Evolutionary conservation across 2,888 invertebrate species (phyloP), one percentile per base, ranked within the genome.

Genomic region (Chrysomela aeneicollis): DNA sequence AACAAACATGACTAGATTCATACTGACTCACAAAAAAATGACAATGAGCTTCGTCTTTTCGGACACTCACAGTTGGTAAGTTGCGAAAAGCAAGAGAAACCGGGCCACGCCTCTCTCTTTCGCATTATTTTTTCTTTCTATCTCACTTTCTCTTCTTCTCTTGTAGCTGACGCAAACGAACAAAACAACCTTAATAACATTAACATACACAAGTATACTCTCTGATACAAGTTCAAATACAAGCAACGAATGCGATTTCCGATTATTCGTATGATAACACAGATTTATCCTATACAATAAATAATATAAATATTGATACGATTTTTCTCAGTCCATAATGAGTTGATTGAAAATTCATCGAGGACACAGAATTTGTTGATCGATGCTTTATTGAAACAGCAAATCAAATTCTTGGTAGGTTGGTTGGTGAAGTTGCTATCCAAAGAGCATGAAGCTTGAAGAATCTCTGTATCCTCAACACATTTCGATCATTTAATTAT

Each of bases 1-100:
- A 84, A 84, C 84, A 84, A 84, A 83, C 83, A 84, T 84, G 84
- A 84, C 84, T 84, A 84, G 84, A 84, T 84, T 83, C 84, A 84
- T 84, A 84, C 82, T 83, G 82, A 82, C 83, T 82, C 81, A 82
- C 81, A 82, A 83, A 81, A 78, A 71, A 82, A 82, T 82, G 79
- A 82, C 81, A 82, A 82, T 82, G 81, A 80, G 79, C 79, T 77
- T 79, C 73, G 73, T 63, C 74, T 67, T 42, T 67, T 74, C 75
- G 77, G 78, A 78, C 78, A 77, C 81, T 78, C 80, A 74, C 75
- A 70, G 73, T 74, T 74, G 71, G 74, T 75, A 72, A 70, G 71
- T 71, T 57, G 65, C 62, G 66, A 72, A 72, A 70, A 67, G 64
- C 83, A 84, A 58, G 85, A 85, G 60, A 84, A 84, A 77, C 83